Percentiles rank a stretch among this genome's conserved stretches.
phyloP scores from a whole-genome alignment of 2,113 vertebrate genomes.

The Dromas ardeola region DNA sequence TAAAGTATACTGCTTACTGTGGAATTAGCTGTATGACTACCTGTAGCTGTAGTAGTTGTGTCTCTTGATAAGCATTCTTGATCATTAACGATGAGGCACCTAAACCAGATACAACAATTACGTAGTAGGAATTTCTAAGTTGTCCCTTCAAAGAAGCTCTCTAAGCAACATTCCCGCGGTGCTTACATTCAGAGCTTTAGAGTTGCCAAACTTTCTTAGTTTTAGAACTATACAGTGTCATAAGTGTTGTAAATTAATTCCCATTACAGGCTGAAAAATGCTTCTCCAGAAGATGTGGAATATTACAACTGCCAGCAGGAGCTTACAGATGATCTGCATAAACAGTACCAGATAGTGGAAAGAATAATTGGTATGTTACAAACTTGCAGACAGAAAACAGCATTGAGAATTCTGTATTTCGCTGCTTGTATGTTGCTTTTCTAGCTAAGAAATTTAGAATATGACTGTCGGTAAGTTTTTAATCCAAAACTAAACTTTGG shows the following conservation, averaged over 20 bases:
- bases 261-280: conserved; percentile 87
- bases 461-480: background rate
- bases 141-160: background rate
- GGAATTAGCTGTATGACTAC: background rate
- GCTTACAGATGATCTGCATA: conserved; percentile 94
- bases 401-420: background rate
- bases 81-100: background rate
- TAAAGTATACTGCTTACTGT: background rate
- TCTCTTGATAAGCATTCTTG: background rate
- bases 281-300: conserved; percentile 98
- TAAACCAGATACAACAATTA: background rate
- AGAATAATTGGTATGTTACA: conserved; percentile 90
- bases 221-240: background rate
- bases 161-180: background rate
- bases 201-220: background rate
- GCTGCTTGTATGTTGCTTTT: background rate
- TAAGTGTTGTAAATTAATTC: background rate
- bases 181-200: background rate
- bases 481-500: background rate
- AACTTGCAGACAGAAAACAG: background rate
- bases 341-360: conserved; percentile 97
- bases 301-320: conserved; percentile 98
- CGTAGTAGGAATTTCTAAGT: background rate
- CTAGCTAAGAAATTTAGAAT: background rate
- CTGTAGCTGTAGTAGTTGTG: background rate